Evolutionary conservation across 2,113 vertebrate species (phyloP).

Genomic region (Calidris pugnax): DNA sequence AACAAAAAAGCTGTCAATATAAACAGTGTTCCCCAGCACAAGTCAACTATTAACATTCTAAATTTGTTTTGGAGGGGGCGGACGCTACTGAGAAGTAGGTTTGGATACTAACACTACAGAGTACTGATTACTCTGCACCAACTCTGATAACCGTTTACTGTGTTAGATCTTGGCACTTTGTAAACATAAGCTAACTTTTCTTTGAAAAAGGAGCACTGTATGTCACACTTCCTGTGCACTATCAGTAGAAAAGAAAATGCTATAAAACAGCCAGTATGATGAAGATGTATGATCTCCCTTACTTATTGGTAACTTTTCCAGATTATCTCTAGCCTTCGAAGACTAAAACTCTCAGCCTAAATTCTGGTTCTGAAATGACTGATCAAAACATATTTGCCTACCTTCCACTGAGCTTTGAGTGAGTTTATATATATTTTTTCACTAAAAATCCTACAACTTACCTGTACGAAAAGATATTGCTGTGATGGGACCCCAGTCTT

Average conservation of each 20-base stretch:
- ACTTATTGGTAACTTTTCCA: background rate
- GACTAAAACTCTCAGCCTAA: background rate
- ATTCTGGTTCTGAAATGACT: background rate
- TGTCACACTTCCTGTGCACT: background rate
- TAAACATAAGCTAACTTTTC: background rate
- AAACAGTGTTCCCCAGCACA: background rate
- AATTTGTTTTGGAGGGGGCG: background rate
- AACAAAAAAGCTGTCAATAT: background rate
- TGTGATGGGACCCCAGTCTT: slow-evolving; percentile 96
- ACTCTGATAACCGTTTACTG: background rate
- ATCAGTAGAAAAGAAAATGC: background rate
- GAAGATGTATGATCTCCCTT: background rate
- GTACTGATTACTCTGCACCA: background rate
- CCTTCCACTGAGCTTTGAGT: background rate
- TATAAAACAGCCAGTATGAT: background rate
- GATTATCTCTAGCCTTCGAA: background rate
- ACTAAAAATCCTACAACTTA: slow-evolving; percentile 42
- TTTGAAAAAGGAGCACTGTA: background rate
- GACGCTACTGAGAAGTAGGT: background rate
- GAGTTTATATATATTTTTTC: background rate
- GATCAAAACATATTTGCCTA: background rate
- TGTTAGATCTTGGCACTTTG: background rate
- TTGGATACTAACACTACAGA: background rate
- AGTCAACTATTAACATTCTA: background rate
- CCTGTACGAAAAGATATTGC: slow-evolving; percentile 93